Evolutionary conservation across 2,888 invertebrate genomes (phyloP), one percentile per base, ranked within the genome.

Genomic region (Epiblema foenella): DNA sequence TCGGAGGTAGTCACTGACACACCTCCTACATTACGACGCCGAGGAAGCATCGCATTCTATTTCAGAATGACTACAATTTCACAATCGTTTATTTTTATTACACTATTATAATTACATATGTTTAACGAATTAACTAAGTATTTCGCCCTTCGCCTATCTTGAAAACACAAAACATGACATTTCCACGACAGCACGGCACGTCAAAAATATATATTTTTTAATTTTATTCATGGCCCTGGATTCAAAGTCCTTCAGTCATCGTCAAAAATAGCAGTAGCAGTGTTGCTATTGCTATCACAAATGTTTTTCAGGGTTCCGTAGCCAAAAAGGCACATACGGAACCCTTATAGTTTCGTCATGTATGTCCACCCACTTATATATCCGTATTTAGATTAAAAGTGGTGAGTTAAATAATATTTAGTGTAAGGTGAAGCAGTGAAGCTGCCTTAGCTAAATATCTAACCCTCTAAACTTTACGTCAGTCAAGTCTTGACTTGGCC

Each of bases 1-100:
- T 93, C 71, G 1, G 71, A 49, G 66, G 66, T 67, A 71, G 71
- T 67, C 66, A 69, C 93, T 79, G 89, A 87, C 80, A 89, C 89
- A 83, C 90, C 89, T 81, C 87, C 89, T 78, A 93, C 88, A 81
- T 90, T 90, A 77, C 93, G 91, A 83, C 93, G 89, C 80, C 93
- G 93, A 89, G 93, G 93, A 84, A 91, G 93, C 93, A 94, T 94
- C 84, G 91, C 90, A 91, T 90, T 80, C 84, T 90, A 84, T 78
- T 76, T 73, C 62, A 57, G 59, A 54, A 46, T 73, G 54, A 33
- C 42, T 56, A 67, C 56, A 69, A 60, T 56, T 42, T 58, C 58
- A 58, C 69, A 58, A 69, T 58, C 29, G 52, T 12, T 59, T 65
- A 46, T 37, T 46, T 15, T 29, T 29, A 7, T 18, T 20, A 15